Evolutionary conservation across 1,140 invertebrate genomes (phyloP).

Genomic region (Cydia fagiglandana): DNA sequence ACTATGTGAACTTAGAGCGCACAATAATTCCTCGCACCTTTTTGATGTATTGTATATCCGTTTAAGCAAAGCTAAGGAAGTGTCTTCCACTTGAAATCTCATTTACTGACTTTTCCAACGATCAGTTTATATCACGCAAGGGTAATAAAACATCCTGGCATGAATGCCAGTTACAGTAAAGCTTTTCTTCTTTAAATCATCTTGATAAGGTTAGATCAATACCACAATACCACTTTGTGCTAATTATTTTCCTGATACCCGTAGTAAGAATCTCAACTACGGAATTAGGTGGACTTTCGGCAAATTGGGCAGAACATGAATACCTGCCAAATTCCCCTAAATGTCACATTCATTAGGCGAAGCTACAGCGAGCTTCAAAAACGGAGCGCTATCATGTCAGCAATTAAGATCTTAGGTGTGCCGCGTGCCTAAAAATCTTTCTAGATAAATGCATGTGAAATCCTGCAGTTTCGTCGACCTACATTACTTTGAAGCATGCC

Average conservation of each 20-base stretch:
- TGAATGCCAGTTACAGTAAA: too few species aligned
- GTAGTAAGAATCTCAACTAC: neutral
- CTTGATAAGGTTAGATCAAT: neutral
- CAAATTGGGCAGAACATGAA: neutral
- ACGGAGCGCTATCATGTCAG: neutral
- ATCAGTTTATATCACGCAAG: too few species aligned
- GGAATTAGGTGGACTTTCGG: neutral
- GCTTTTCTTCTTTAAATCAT: neutral
- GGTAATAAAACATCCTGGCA: too few species aligned
- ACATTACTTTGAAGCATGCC: conserved; percentile 31
- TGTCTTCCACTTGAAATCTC: too few species aligned
- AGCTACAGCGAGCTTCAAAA: neutral
- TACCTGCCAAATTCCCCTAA: neutral
- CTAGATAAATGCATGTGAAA: neutral
- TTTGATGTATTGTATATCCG: too few species aligned
- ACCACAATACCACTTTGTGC: neutral
- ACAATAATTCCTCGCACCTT: too few species aligned
- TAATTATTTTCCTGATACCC: neutral
- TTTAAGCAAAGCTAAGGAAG: too few species aligned
- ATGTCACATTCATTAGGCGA: neutral
- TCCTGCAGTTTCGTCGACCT: conserved; percentile 15
- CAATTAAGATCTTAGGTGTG: neutral
- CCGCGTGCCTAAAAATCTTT: conserved; percentile 3
- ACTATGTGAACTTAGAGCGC: too few species aligned
- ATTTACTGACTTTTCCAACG: too few species aligned